These are phyloP conservation scores for Sialis lutaria DNA, from an alignment of 2,888 invertebrate species.

Conservation along the genomic window DNA sequence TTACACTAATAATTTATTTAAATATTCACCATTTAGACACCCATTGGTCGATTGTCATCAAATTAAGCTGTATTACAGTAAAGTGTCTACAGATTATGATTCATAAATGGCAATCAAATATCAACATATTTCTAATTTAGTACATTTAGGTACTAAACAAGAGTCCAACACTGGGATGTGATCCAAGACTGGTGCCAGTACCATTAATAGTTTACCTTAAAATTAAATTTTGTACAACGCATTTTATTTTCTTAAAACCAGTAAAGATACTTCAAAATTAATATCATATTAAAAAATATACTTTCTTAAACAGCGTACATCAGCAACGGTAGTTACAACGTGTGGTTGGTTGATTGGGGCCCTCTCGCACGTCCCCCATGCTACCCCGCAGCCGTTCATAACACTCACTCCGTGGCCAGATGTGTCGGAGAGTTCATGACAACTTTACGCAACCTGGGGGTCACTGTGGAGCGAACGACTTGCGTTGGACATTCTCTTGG, in stretches of 20 bases:
- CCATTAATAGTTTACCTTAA: no score
- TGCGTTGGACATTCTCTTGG: constrained; percentile 64
- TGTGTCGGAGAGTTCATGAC: constrained; percentile 49
- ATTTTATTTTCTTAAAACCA: background rate
- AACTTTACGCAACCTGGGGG: constrained; percentile 42
- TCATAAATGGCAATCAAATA: no score
- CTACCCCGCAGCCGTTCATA: constrained; percentile 51
- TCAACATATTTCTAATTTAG: no score
- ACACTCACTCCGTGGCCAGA: constrained; percentile 49
- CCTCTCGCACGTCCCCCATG: constrained; percentile 48
- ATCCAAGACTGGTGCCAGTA: no score
- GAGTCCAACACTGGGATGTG: no score
- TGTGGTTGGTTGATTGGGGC: constrained; percentile 67
- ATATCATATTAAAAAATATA: background rate
- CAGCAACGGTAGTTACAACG: constrained; percentile 55
- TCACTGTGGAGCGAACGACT: constrained; percentile 44
- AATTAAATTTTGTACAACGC: background rate
- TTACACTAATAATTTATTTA: no score
- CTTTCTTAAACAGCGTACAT: constrained; percentile 41
- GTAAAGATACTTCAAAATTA: no score
- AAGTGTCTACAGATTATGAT: no score
- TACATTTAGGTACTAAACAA: no score
- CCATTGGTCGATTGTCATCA: no score
- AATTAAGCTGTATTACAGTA: no score
- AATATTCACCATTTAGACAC: no score